These are phyloP conservation scores for Tiliqua scincoides DNA, from an alignment of 2,113 vertebrate genomes.

Conservation along the genomic window DNA sequence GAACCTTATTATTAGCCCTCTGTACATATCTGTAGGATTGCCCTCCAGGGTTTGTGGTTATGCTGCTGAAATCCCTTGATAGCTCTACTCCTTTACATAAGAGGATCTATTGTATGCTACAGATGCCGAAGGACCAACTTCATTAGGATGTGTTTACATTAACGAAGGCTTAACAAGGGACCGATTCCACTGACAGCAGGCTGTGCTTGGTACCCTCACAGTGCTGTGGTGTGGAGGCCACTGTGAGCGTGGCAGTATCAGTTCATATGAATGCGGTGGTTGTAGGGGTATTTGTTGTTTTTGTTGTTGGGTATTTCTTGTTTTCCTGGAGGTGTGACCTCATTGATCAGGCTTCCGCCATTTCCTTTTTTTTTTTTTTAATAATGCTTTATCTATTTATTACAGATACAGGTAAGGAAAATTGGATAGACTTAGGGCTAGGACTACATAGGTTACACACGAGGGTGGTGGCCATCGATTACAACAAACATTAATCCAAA, in stretches of 20 bases:
- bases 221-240: not conserved
- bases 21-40: not conserved
- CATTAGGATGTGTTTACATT: constrained; percentile 33
- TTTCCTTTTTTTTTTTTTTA: too few species aligned
- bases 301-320: too few species aligned
- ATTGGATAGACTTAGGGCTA: too few species aligned
- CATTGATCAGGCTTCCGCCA: too few species aligned
- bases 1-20: constrained; percentile 6
- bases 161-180: not conserved
- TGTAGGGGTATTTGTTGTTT: not conserved
- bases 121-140: constrained; percentile 1
- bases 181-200: not conserved
- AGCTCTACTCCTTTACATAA: constrained; percentile 1
- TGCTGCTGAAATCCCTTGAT: not conserved
- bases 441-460: too few species aligned
- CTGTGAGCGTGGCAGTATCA: not conserved
- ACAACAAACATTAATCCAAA: too few species aligned
- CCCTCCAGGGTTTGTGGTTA: not conserved
- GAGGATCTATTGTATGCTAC: constrained; percentile 2
- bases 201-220: not conserved
- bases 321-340: not conserved
- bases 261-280: not conserved
- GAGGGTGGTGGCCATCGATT: too few species aligned
- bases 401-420: too few species aligned
- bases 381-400: too few species aligned